phyloP scores from a whole-genome alignment of 2,888 invertebrate species.

The Mimas tiliae region DNA sequence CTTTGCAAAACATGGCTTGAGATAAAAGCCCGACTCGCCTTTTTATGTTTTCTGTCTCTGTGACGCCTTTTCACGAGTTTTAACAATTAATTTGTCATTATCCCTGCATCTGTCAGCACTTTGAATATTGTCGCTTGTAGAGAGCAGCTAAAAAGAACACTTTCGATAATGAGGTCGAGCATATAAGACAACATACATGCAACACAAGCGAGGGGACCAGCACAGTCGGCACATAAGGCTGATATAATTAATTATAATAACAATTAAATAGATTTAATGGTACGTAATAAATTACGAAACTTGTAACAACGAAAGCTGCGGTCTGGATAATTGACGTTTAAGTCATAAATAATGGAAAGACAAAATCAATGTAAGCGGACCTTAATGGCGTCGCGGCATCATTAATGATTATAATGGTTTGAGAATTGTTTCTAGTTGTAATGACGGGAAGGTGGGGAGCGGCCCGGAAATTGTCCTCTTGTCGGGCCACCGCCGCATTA shows the following conservation, averaged over 20 bases:
- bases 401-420: slow-evolving; percentile 76
- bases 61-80: slow-evolving; percentile 66
- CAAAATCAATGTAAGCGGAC: slow-evolving; percentile 60
- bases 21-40: slow-evolving; percentile 60
- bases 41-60: slow-evolving; percentile 63
- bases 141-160: slow-evolving; percentile 52
- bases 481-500: slow-evolving; percentile 75
- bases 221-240: background rate
- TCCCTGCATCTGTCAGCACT: slow-evolving; percentile 72
- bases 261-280: slow-evolving; percentile 15
- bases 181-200: background rate
- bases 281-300: slow-evolving; percentile 19
- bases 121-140: slow-evolving; percentile 52
- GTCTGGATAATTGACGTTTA: slow-evolving; percentile 34
- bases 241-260: slow-evolving; percentile 8
- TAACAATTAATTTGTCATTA: slow-evolving; percentile 79
- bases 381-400: slow-evolving; percentile 59
- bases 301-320: slow-evolving; percentile 29
- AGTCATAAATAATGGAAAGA: slow-evolving; percentile 52
- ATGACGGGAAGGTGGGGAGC: slow-evolving; percentile 75
- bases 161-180: slow-evolving; percentile 32
- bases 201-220: background rate
- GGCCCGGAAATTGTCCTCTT: slow-evolving; percentile 82
- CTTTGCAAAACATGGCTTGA: slow-evolving; percentile 33
- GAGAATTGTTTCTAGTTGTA: slow-evolving; percentile 77